Percentiles rank a stretch among this genome's conserved stretches.
Conservation (phyloP, 2,797 vertebrate genomes). For the Lithobates pipiens region DNA sequence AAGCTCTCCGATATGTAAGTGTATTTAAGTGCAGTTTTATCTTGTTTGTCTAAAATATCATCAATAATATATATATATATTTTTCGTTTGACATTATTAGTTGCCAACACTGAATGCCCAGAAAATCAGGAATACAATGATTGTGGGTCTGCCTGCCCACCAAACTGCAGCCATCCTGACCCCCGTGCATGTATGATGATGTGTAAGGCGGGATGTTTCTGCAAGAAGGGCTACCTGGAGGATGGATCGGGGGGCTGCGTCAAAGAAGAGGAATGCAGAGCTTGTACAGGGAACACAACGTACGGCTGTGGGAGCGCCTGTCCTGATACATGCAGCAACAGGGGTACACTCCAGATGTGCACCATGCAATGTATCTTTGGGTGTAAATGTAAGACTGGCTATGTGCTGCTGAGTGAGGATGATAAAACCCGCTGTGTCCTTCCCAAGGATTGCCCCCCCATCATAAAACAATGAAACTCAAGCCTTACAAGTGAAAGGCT, state of each 20-base stretch:
- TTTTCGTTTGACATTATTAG: not conserved
- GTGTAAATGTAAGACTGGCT: not conserved
- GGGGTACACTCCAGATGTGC: accelerated
- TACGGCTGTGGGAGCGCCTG: not conserved
- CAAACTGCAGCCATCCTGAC: not conserved
- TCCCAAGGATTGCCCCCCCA: not conserved
- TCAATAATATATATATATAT: not conserved
- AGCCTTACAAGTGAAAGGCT: no score
- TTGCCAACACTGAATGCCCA: not conserved
- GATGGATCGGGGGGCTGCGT: not conserved
- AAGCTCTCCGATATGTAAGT: no score
- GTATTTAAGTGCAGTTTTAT: no score
- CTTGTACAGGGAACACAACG: not conserved
- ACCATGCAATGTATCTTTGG: not conserved
- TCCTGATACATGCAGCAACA: not conserved
- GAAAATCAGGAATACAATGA: not conserved
- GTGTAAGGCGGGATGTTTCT: not conserved
- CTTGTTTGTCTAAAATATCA: no score
- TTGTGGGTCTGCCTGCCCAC: not conserved
- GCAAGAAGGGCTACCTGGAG: not conserved
- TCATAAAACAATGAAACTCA: no score
- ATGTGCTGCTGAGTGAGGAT: not conserved
- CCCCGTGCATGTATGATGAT: not conserved
- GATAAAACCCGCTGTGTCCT: not conserved
- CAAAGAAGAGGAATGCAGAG: not conserved